A percentile compares a stretch with the other conserved stretches of the same genome.
Conservation (phyloP, 2,797 vertebrate genomes). For the Sternotherus odoratus region DNA sequence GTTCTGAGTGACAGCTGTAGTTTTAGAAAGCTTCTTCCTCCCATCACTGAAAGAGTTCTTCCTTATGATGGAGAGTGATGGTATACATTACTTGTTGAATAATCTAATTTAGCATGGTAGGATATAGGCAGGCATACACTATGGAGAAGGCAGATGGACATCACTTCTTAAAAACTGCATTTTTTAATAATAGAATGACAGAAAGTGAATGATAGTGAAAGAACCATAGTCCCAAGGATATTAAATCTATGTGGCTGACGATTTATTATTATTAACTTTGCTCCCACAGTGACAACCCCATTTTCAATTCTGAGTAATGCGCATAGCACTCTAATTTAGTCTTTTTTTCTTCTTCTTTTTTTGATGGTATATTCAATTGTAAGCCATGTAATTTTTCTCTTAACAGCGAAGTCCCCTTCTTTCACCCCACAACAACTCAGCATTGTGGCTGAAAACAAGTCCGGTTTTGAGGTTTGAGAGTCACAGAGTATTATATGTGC, state of each 20-base stretch:
- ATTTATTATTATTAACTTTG: background rate
- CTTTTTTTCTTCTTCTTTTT: background rate
- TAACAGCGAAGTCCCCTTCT: background rate
- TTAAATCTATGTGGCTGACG: background rate
- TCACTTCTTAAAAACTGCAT: background rate
- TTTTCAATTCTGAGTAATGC: background rate
- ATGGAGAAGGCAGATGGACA: background rate
- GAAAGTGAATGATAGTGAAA: accelerated
- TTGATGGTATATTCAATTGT: background rate
- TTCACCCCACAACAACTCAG: slow-evolving; percentile 18
- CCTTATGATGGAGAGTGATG: accelerated
- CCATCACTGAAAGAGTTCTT: background rate
- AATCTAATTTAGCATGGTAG: background rate
- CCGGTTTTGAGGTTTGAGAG: slow-evolving; percentile 35
- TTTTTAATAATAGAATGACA: background rate
- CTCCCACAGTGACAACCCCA: background rate
- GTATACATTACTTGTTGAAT: background rate
- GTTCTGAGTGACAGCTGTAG: background rate
- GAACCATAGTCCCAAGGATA: background rate
- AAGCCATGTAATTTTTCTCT: slow-evolving; percentile 2
- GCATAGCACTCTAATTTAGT: background rate
- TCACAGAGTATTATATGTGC: slow-evolving; percentile 7
- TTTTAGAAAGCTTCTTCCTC: background rate
- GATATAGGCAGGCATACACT: background rate
- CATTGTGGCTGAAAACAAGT: slow-evolving; percentile 27